Evolutionary conservation across 2,888 invertebrate genomes (phyloP), one percentile per base, ranked within the genome.

Genomic region (Glaucopsyche alexis): DNA sequence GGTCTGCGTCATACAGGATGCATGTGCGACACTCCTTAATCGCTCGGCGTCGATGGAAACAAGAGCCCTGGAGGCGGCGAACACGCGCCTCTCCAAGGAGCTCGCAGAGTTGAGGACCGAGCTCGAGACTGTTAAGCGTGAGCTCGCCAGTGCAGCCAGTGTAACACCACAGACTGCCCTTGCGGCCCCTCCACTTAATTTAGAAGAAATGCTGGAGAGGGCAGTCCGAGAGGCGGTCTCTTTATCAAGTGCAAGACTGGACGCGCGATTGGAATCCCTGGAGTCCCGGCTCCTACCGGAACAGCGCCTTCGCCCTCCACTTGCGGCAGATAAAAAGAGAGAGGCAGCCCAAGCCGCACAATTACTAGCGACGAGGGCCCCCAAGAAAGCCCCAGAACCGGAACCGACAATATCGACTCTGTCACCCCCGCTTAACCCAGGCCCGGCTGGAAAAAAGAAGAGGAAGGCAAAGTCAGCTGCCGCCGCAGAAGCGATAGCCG

Each of bases 181-280:
- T 5, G 2, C 47, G 7, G 45, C n/a, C n/a, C n/a, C n/a, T n/a
- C n/a, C 47, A 1, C 47, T n/a, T 1, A 4, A 19, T 11, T 7
- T 19, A 3, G 47, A 45, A 69, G 19, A 19, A 9, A 2, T 50
- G 5, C 4, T 69, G 7, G 1, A 45, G 19, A 0, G 67, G 4
- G 67, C 67, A 2, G 42, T 67, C 0, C 42, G 16, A 1, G 67
- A 67, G 16, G 67, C 67, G n/a, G 67, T 67, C n/a, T 13, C 67
- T 5, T 6, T 40, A 0, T 16, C 67, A 3, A 42, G 67, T 13
- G 42, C 67, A 0, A 5, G 14, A n/a, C 14, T 67, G 14, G 14
- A 67, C 14, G 67, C 42, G 7, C 67, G 67, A 1, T 8, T 67
- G 67, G 67, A 67, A 16, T n/a, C 45, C 1, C 9, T 67, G 42